Base-by-base conservation (phyloP, 1,140 invertebrate species). In the Holotrichia oblita region DNA sequence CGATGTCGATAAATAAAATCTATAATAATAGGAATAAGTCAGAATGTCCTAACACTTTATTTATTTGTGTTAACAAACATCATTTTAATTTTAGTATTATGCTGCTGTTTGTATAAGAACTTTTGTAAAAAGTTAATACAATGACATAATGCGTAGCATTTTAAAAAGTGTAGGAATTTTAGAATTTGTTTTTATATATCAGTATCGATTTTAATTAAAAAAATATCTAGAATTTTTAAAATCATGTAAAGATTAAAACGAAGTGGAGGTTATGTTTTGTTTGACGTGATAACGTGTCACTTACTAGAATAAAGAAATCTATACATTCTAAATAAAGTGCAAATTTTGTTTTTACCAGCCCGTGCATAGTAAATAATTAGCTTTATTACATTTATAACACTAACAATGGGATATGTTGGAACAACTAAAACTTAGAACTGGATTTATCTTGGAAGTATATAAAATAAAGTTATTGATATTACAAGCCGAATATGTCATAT, bases 251-350 rank as follows among this genome's bases (percentile, higher is more conserved):
- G 27, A 34, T 2, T 4, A 34, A 34, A 34, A n/a, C n/a, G n/a
- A n/a, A n/a, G n/a, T n/a, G n/a, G n/a, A n/a, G n/a, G 27, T 34
- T 34, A 34, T 34, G n/a, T 34, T 34, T 34, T 34, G 27, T 34
- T 34, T 34, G 27, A 34, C 2, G 2, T 34, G 27, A 34, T 34
- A n/a, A 34, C 27, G 48, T 55, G 14, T n/a, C 0, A 55, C n/a
- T 55, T 55, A 55, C n/a, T 17, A 55, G 9, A 55, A 55, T 55
- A 17, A n/a, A 14, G 8, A 0, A 2, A 44, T n/a, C 48, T 55
- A 55, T 17, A 55, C 48, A 55, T 55, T 55, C 48, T 55, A 55
- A 55, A 55, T 17, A 17, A 55, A 55, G 48, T 55, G 12, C 48
- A 55, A 55, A 20, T 55, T 55, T 55, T 44, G 42, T 55, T 55